phyloP scores from a whole-genome alignment of 2,888 invertebrate species.

The Hirtodrosophila confusa region DNA sequence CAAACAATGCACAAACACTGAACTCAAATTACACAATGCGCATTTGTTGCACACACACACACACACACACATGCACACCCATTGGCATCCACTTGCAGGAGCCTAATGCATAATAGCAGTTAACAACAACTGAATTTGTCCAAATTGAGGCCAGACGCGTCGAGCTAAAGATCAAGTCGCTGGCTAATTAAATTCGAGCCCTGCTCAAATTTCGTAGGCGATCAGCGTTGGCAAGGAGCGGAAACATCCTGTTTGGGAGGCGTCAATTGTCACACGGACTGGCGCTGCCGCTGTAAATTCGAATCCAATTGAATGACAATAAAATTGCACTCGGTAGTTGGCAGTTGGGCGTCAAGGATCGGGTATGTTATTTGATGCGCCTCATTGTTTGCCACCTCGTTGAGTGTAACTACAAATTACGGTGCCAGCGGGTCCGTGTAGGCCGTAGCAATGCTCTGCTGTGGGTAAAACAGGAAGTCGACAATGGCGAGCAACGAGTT shows the following conservation, averaged over 20 bases:
- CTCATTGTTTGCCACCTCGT: constrained; percentile 64
- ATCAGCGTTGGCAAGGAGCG: constrained; percentile 25
- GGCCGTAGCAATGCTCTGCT: constrained; percentile 27
- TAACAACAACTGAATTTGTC: constrained; percentile 38
- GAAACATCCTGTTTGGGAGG: constrained; percentile 73
- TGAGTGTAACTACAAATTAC: constrained; percentile 76
- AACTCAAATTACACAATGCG: constrained; percentile 68
- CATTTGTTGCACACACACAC: constrained; percentile 19
- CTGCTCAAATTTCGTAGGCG: constrained; percentile 63
- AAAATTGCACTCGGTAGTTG: constrained; percentile 68
- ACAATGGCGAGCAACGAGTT: constrained; percentile 62
- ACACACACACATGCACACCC: constrained; percentile 22
- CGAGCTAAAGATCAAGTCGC: constrained; percentile 56
- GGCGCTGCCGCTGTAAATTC: constrained; percentile 56
- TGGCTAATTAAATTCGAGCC: constrained; percentile 66
- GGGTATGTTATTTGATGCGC: constrained; percentile 77
- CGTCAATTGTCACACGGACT: constrained; percentile 74
- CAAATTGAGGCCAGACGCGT: constrained; percentile 47
- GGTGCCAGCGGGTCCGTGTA: constrained; percentile 30
- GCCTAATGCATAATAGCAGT: constrained; percentile 50
- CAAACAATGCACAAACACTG: constrained; percentile 70
- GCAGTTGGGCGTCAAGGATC: constrained; percentile 46
- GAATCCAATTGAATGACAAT: constrained; percentile 83
- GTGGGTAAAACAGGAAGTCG: constrained; percentile 70
- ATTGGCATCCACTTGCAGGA: constrained; percentile 17